These are phyloP conservation scores for Gallinago stenura DNA, from an alignment of 2,797 vertebrate species.

Conservation along the genomic window DNA sequence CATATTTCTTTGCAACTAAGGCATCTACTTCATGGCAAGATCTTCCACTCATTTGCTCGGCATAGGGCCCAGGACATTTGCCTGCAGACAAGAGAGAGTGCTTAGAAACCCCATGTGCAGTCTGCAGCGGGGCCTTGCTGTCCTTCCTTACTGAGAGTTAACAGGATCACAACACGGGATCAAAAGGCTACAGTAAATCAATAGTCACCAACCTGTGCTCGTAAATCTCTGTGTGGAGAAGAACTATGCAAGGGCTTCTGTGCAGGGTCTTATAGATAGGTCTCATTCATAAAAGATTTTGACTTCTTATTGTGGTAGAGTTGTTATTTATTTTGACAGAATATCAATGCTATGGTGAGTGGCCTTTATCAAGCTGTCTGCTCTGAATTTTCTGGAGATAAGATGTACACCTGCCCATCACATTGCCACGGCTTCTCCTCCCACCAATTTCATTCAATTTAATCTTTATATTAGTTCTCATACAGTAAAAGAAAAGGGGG, in stretches of 20 bases:
- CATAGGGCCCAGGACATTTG: rapidly evolving
- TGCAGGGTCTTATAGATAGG: neutral
- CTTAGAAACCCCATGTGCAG: rapidly evolving
- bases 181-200: neutral
- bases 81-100: neutral
- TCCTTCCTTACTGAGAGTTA: neutral
- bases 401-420: neutral
- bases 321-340: neutral
- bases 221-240: neutral
- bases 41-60: neutral
- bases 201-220: neutral
- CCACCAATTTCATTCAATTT: neutral
- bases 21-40: neutral
- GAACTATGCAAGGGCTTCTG: neutral
- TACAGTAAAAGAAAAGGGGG: neutral
- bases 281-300: neutral
- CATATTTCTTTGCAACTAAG: neutral
- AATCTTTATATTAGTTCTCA: neutral
- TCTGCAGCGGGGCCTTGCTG: rapidly evolving
- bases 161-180: neutral
- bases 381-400: neutral
- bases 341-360: neutral
- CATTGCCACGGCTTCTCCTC: neutral
- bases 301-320: neutral
- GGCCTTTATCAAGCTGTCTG: neutral